Base-by-base conservation (phyloP, 2,113 vertebrate species). In the Lasiurus borealis region DNA sequence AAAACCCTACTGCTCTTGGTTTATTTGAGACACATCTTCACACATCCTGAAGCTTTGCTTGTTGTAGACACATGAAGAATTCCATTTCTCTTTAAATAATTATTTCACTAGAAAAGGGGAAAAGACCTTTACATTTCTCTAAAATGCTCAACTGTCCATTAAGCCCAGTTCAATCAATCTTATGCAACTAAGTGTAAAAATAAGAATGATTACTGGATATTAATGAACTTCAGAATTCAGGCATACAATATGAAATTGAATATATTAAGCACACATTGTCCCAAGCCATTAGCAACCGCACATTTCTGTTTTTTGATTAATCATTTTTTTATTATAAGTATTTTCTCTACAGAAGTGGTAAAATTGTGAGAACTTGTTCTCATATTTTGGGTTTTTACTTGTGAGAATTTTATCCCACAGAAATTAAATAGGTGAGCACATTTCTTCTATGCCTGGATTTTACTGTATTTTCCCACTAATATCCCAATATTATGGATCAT, bases 111-210 rank as follows among this genome's bases (percentile, higher is more conserved):
- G 6, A 73, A 10, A 57, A 29, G 5, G 2, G 21, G 6, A 84
- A 15, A 84, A 5, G 19, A 57, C 57, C 19, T 77, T 72, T 71
- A 23, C 3, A 34, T 25, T 81, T 94, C 29, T 95, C 64, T 68
- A 21, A 86, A 6, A 81, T 76, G 15, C 73, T 7, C 3, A 31
- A 77, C 2, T 69, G 13, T 40, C 59, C 76, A 66, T 44, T 88
- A 87, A 59, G 18, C 10, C 13, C 40, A 89, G 62, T 72, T 94
- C 44, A 96, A 77, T 36, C 86, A 88, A 48, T 90, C 11, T 54
- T 21, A 6, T 36, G 57, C 34, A 69, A 40, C 13, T 54, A 85
- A 71, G 76, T 91, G 31, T 95, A 48, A 29, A 68, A 88, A 83
- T 72, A 5, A n/a, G 3, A 8, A 34, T 44, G 11, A 69, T 90